Base-by-base conservation (phyloP, 2,797 vertebrate species). In the Leuciscus waleckii region DNA sequence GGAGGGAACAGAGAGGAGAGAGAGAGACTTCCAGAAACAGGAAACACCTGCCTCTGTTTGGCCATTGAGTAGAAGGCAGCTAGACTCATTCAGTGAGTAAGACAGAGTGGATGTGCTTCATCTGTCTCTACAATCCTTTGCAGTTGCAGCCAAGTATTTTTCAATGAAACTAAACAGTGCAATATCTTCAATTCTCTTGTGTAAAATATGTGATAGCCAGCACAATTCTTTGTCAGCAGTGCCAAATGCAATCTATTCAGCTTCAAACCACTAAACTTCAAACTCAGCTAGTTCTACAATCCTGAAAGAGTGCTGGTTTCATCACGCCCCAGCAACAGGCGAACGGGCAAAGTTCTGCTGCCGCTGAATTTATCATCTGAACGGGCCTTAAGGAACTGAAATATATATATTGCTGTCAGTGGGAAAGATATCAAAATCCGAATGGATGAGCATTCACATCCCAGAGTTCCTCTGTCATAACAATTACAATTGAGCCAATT, bases 31-130 rank as follows among this genome's bases (percentile, higher is more conserved):
- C 39, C 78, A 86, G 88, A 87, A 89, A 90, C 90, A 92, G 90
- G 90, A 90, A 89, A 88, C 90, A 92, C 91, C 90, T 92, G 91
- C 84, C 90, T 85, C 83, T 87, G 86, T 86, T 89, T 90, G 90
- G 90, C 87, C 88, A 88, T 75, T 87, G 86, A 89, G 84, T 74
- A 88, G 84, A 87, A 91, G 78, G 84, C 87, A 89, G 89, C 85
- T 88, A 88, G 81, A 87, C 87, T 85, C 86, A 90, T 89, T 91
- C 85, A 89, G 85, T 86, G 85, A 87, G 86, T 71, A 88, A 86
- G 88, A 91, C 87, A 85, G 85, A 90, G 89, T 90, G 86, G 88
- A 89, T 86, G 84, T 87, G 84, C 87, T 89, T 85, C 68, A 87
- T 90, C 88, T 89, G 86, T 88, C 79, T 87, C 73, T 46, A 77